A percentile compares a stretch with the other conserved stretches of the same genome.
phyloP scores from a whole-genome alignment of 2,113 vertebrate genomes.

The Dolichotis patagonum region DNA sequence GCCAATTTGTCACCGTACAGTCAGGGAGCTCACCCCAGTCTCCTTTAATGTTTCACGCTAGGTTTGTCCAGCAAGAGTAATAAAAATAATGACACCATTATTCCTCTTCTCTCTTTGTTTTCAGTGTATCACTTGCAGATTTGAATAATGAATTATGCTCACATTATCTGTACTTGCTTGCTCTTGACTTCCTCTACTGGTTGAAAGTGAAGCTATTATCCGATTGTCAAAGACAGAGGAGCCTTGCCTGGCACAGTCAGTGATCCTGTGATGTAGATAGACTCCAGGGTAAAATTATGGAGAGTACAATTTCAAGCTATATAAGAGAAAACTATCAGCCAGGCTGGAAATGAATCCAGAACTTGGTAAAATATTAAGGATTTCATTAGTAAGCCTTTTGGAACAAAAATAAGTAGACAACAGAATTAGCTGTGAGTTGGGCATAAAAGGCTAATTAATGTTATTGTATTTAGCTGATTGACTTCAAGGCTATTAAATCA shows the following conservation, averaged over 20 bases:
- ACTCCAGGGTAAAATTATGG: conserved; percentile 85
- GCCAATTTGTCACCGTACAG: conserved; percentile 85
- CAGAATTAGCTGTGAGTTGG: conserved; percentile 85
- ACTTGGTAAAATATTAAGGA: conserved; percentile 84
- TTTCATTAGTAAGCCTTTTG: conserved; percentile 84
- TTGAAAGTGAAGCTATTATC: conserved; percentile 97
- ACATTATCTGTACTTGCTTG: conserved; percentile 94
- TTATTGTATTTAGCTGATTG: conserved; percentile 85
- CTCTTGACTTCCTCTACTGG: conserved; percentile 93
- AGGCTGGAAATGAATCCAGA: conserved; percentile 82
- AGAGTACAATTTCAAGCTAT: conserved; percentile 85
- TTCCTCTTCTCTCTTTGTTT: conserved; percentile 92
- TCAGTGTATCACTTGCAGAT: conserved; percentile 93
- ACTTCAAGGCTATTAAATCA: conserved; percentile 86
- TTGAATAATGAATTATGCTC: conserved; percentile 99
- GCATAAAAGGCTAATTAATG: conserved; percentile 87
- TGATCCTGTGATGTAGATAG: conserved; percentile 91
- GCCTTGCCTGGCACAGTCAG: conserved; percentile 88
- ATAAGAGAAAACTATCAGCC: conserved; percentile 86
- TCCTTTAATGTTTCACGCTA: conserved; percentile 91
- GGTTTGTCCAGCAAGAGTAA: conserved; percentile 93
- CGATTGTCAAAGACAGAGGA: conserved; percentile 92
- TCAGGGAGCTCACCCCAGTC: conserved; percentile 87
- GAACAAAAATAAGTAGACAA: conserved; percentile 87
- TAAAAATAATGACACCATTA: conserved; percentile 98